These are phyloP conservation scores for Eriocheir sinensis DNA, from an alignment of 1,140 invertebrate genomes.

Conservation along the genomic window DNA sequence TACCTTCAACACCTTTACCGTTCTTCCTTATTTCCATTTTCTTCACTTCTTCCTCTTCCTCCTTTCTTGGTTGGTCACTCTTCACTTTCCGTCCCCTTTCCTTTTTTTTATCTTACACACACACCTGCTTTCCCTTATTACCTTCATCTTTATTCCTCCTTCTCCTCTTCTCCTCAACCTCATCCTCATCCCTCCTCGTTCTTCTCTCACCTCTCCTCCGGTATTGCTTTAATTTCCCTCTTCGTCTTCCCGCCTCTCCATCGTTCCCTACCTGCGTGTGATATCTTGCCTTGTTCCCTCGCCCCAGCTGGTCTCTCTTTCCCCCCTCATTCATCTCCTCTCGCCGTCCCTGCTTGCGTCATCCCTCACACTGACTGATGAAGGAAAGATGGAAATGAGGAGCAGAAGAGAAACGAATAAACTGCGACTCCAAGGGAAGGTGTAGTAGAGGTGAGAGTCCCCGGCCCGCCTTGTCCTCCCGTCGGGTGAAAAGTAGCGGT, in stretches of 20 bases:
- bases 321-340: neutral
- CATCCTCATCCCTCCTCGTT: no score
- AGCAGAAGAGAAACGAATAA: conserved; percentile 5
- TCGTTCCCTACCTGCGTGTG: neutral
- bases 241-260: neutral
- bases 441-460: neutral
- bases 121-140: neutral
- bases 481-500: neutral
- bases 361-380: neutral
- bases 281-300: neutral
- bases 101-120: neutral
- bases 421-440: neutral
- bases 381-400: neutral
- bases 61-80: no score
- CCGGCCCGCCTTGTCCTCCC: neutral
- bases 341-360: neutral
- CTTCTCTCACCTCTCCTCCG: no score
- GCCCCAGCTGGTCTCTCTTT: neutral
- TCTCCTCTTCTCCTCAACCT: neutral
- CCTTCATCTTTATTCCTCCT: neutral
- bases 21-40: no score
- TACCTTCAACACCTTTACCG: no score
- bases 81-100: neutral
- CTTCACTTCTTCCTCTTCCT: no score
- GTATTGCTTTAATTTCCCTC: neutral